Conservation (phyloP, 2,888 invertebrate species). For the Luperina testacea region DNA sequence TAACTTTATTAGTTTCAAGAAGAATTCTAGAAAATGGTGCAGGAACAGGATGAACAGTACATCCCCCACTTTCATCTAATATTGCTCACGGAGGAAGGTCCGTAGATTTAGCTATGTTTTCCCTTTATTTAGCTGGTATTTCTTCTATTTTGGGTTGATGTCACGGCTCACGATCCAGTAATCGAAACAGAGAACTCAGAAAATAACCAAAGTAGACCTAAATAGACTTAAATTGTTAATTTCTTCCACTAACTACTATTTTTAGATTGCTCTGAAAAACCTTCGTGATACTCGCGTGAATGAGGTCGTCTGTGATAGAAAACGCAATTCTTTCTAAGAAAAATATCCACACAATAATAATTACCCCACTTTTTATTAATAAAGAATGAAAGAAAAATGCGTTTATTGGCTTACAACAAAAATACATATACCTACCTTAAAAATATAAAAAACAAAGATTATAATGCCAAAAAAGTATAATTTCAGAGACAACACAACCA, state of each 20-base stretch:
- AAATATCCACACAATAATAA: no score
- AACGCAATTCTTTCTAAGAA: background rate
- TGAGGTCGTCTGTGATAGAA: background rate
- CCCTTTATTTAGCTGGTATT: constrained; percentile 93
- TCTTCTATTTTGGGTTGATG: constrained; percentile 92
- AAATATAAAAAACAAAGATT: no score
- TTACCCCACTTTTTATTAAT: no score
- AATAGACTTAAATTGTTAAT: no score
- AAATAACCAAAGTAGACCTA: background rate
- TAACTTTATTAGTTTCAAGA: constrained; percentile 91
- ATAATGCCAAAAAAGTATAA: no score
- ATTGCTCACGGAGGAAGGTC: constrained; percentile 92
- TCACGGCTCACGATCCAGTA: background rate
- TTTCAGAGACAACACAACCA: no score
- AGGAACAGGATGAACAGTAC: constrained; percentile 95
- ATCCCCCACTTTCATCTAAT: constrained; percentile 92
- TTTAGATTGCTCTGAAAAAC: background rate
- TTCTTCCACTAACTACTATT: background rate
- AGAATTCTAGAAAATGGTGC: constrained; percentile 92
- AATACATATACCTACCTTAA: no score
- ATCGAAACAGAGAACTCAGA: no score
- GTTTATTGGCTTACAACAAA: no score
- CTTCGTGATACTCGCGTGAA: no score
- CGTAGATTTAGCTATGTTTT: constrained; percentile 93
- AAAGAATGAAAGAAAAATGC: no score